These are phyloP conservation scores for Cephus runcator DNA, from an alignment of 2,888 invertebrate species.

Conservation along the genomic window DNA sequence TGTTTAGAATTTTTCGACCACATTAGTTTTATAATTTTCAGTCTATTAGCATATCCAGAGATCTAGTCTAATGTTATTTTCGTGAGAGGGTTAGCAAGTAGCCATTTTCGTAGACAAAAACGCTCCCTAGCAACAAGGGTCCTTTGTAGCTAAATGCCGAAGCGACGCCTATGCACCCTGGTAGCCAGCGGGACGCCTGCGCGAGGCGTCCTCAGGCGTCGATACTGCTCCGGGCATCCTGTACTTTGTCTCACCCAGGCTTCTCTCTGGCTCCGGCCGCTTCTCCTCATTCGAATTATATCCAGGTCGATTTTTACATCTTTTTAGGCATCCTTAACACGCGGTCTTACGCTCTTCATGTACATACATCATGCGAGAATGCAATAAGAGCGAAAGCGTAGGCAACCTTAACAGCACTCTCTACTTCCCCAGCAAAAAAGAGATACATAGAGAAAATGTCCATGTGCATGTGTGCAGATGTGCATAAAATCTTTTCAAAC, in stretches of 20 bases:
- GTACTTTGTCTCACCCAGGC: not conserved
- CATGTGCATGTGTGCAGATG: not conserved
- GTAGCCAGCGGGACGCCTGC: conserved; percentile 32
- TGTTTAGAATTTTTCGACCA: not conserved
- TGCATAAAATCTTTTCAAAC: not conserved
- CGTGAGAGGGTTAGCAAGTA: not conserved
- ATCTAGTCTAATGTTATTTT: not conserved
- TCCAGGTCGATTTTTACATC: not conserved
- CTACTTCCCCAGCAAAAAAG: not conserved
- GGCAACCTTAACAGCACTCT: not conserved
- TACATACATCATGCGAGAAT: not conserved
- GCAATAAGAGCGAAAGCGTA: not conserved
- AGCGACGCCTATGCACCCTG: conserved; percentile 17
- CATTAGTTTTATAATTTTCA: not conserved
- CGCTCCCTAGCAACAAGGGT: conserved; percentile 17
- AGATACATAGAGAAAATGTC: not conserved
- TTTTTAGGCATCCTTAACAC: not conserved
- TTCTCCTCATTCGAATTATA: not conserved
- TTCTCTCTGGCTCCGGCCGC: not conserved
- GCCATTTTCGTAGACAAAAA: not conserved
- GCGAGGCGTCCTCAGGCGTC: conserved; percentile 29
- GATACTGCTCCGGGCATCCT: conserved; percentile 30
- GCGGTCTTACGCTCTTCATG: not conserved
- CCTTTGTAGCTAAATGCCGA: conserved; percentile 11
- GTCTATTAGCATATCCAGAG: not conserved